Conservation (phyloP, 2,797 vertebrate species). For the Bovichtus variegatus region DNA sequence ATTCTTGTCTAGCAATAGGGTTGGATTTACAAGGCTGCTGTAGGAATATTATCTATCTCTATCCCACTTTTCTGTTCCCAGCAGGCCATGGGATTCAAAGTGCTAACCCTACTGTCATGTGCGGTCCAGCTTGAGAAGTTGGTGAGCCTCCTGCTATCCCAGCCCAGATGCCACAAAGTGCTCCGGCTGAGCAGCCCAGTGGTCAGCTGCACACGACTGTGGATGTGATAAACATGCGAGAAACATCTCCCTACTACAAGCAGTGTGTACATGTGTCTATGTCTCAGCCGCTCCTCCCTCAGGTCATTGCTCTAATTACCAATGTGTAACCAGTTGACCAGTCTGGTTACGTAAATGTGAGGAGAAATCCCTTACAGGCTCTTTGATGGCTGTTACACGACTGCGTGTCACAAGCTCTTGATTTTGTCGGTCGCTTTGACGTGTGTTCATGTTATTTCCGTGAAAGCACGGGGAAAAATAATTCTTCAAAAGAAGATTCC, state of each 20-base stretch:
- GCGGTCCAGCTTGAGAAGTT: not conserved
- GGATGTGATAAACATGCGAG: too few relatives aligned
- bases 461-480: slow-evolving; percentile 10
- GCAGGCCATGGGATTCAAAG: slow-evolving; percentile 5
- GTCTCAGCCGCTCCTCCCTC: slow-evolving; percentile 23
- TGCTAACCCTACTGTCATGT: not conserved
- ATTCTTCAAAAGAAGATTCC: slow-evolving; percentile 42
- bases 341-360: slow-evolving; percentile 45
- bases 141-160: not conserved
- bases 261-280: slow-evolving; percentile 1
- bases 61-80: not conserved
- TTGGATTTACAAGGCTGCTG: not conserved
- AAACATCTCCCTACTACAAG: slow-evolving; percentile 11
- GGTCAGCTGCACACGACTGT: not conserved
- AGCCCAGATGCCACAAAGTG: not conserved
- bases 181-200: slow-evolving; percentile 8
- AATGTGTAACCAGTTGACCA: slow-evolving; percentile 37
- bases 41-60: not conserved
- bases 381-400: slow-evolving; percentile 11
- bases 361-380: slow-evolving; percentile 34
- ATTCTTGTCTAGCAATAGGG: not conserved
- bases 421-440: slow-evolving; percentile 5
- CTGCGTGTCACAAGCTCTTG: not conserved
- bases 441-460: not conserved
- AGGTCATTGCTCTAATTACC: slow-evolving; percentile 50